Base-by-base conservation (phyloP, 2,888 invertebrate genomes). In the Gerris lacustris region DNA sequence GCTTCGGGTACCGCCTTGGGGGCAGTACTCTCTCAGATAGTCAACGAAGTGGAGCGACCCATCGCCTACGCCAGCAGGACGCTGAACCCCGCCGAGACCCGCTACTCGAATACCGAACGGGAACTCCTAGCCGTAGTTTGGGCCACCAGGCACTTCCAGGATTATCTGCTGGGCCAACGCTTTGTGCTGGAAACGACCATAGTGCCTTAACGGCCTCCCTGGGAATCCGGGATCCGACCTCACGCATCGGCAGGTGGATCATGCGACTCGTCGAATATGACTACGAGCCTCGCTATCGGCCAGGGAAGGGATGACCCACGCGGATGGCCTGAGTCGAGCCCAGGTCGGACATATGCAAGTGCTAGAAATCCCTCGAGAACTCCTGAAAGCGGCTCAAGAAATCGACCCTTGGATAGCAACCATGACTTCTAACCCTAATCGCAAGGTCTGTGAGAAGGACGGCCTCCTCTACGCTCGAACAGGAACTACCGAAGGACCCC, bases 91-190 rank as follows among this genome's bases (percentile, higher is more conserved):
- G 69, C 64, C 6, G 69, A 69, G 17, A 5, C 15, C 6, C 63
- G 44, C 6, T 69, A 69, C 44, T 69, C 69, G 18, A 45, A 31
- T 6, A 69, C 69, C 44, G 69, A 69, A 31, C 31, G 64, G 17
- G 69, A 69, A 55, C 15, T 69, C 9, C 69, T 69, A 17, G 69
- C 44, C 44, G 44, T 63, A 64, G 11, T 66, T 64, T 44, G n/a
- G n/a, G n/a, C n/a, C n/a, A n/a, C n/a, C n/a, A n/a, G n/a, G n/a
- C n/a, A n/a, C n/a, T n/a, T n/a, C n/a, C n/a, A n/a, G n/a, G n/a
- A n/a, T n/a, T n/a, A n/a, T n/a, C n/a, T n/a, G n/a, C n/a, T n/a
- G n/a, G n/a, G n/a, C n/a, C n/a, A n/a, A n/a, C n/a, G n/a, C n/a
- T 6, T 69, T 11, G 5, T 5, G 17, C 64, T 6, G 15, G 18